These are phyloP conservation scores for Geotrupes spiniger DNA, from an alignment of 2,888 invertebrate species.

Conservation along the genomic window DNA sequence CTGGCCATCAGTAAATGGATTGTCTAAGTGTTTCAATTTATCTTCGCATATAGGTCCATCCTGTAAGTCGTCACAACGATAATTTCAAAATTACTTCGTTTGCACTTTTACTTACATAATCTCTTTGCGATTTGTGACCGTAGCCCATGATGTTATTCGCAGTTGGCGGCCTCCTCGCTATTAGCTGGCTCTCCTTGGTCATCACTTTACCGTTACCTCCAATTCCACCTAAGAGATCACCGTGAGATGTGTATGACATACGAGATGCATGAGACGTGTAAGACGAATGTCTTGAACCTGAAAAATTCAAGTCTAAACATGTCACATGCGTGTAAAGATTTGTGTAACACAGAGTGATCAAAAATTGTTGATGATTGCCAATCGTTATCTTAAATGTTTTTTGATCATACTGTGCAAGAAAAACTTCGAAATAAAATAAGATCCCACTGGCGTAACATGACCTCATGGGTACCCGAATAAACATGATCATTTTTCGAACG, in stretches of 20 bases:
- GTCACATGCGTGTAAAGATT: too few species aligned
- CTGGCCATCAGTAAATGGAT: conserved; percentile 89
- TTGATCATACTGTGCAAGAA: too few species aligned
- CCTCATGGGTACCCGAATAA: too few species aligned
- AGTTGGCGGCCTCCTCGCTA: conserved; percentile 65
- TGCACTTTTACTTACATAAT: conserved; percentile 60
- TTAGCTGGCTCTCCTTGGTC: conserved; percentile 84
- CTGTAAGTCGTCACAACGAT: conserved; percentile 47
- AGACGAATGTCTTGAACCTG: conserved; percentile 88
- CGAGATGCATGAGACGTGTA: conserved; percentile 94
- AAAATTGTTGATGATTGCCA: too few species aligned
- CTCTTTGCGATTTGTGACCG: conserved; percentile 63
- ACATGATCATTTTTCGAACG: too few species aligned
- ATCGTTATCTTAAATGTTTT: too few species aligned
- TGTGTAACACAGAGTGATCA: too few species aligned
- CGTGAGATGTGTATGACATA: conserved; percentile 92
- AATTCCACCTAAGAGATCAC: conserved; percentile 78
- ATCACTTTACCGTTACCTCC: conserved; percentile 59
- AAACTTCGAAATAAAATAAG: too few species aligned
- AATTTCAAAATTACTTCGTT: too few species aligned
- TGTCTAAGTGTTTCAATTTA: conserved; percentile 83
- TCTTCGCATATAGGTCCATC: conserved; percentile 79
- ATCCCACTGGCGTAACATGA: too few species aligned
- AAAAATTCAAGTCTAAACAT: background rate
- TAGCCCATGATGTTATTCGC: conserved; percentile 59